These are phyloP conservation scores for Poeciliopsis gracilis DNA, from an alignment of 2,797 vertebrate species.

Conservation along the genomic window DNA sequence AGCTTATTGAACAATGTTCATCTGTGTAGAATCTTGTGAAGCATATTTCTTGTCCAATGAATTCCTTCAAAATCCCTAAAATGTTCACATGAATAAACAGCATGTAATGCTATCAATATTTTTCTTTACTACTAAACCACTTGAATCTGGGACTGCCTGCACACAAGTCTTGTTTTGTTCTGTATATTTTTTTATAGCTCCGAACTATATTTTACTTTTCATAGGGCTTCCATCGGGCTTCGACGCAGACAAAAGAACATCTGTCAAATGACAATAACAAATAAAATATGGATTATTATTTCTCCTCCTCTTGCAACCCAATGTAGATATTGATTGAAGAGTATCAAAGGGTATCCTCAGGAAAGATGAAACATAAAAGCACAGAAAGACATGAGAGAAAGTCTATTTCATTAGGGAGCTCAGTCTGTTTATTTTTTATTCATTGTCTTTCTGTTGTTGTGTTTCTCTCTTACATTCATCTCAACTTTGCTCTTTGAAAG, in stretches of 20 bases:
- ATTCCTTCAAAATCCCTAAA: constrained; percentile 8
- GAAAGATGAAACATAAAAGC: constrained; percentile 20
- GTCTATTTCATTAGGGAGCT: constrained; percentile 18
- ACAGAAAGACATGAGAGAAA: background rate
- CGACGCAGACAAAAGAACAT: background rate
- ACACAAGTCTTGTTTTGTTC: constrained; percentile 11
- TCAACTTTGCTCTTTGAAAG: constrained; percentile 1
- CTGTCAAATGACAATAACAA: constrained; percentile 3
- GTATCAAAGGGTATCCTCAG: constrained; percentile 15
- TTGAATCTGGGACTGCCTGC: constrained; percentile 6
- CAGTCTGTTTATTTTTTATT: constrained; percentile 4
- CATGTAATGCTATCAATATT: background rate
- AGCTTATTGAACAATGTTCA: background rate
- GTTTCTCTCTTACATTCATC: constrained; percentile 1
- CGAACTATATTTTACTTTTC: background rate
- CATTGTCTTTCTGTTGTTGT: constrained; percentile 7
- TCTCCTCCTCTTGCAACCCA: background rate
- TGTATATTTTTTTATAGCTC: background rate
- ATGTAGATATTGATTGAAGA: constrained; percentile 28
- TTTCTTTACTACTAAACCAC: background rate
- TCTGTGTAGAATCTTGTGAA: constrained; percentile 12
- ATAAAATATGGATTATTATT: constrained; percentile 29
- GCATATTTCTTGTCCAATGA: background rate
- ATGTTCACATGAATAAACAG: background rate
- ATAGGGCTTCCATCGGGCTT: background rate